These are phyloP conservation scores for Philaethria dido DNA, from an alignment of 2,888 invertebrate genomes.

Conservation along the genomic window DNA sequence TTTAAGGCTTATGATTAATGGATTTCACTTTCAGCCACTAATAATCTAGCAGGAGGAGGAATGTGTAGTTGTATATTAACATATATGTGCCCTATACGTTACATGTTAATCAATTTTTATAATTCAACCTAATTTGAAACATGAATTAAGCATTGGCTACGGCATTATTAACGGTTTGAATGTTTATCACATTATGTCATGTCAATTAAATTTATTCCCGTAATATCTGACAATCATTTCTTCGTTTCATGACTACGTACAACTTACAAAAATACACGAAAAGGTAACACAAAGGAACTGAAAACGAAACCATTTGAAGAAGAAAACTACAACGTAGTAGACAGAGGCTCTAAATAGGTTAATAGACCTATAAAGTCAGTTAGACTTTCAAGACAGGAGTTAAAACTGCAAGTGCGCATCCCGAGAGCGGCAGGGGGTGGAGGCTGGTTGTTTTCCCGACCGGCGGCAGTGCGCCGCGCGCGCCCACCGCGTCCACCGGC, in stretches of 20 bases:
- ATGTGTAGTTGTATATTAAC: neutral
- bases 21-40: slow-evolving; percentile 14
- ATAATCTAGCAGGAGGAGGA: slow-evolving; percentile 9
- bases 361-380: slow-evolving; percentile 49
- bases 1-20: slow-evolving; percentile 23
- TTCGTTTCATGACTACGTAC: neutral
- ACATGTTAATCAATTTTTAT: neutral
- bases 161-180: neutral
- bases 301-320: slow-evolving; percentile 23
- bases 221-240: too few relatives aligned
- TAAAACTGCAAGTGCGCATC: slow-evolving; percentile 76
- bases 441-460: slow-evolving; percentile 73
- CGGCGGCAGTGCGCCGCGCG: slow-evolving; percentile 76
- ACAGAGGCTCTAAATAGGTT: slow-evolving; percentile 46
- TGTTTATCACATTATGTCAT: too few relatives aligned
- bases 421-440: slow-evolving; percentile 60
- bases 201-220: too few relatives aligned
- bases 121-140: neutral
- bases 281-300: neutral
- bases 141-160: neutral
- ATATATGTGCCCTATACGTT: neutral
- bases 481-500: slow-evolving; percentile 46
- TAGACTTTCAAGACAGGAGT: slow-evolving; percentile 56
- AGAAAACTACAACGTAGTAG: slow-evolving; percentile 28
- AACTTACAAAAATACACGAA: neutral